Conservation (phyloP, 2,888 invertebrate species). For the Hylaea fasciaria region DNA sequence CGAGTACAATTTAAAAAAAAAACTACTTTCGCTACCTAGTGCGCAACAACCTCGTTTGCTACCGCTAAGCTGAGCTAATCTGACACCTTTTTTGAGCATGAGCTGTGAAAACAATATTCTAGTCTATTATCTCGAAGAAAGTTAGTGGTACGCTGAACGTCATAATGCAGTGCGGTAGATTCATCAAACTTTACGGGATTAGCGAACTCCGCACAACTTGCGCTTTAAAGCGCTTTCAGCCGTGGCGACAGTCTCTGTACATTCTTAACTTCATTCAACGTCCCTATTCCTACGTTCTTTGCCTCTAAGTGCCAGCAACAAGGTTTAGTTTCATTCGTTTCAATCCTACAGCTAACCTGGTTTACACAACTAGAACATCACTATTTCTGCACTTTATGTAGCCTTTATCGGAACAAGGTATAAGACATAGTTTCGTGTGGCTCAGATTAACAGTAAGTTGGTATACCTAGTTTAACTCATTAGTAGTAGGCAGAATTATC, state of each 20-base stretch:
- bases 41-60: too few relatives aligned
- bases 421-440: slow-evolving; percentile 13
- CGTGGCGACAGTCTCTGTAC: slow-evolving; percentile 23
- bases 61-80: too few relatives aligned
- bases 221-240: slow-evolving; percentile 30
- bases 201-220: slow-evolving; percentile 19
- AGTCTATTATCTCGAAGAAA: too few relatives aligned
- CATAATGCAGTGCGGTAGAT: slow-evolving; percentile 32
- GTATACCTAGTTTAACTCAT: slow-evolving; percentile 33
- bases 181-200: slow-evolving; percentile 36
- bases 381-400: slow-evolving; percentile 1
- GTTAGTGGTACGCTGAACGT: slow-evolving; percentile 5
- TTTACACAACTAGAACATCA: slow-evolving; percentile 4
- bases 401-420: not conserved
- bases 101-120: too few relatives aligned
- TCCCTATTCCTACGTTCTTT: not conserved
- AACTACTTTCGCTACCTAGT: too few relatives aligned
- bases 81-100: too few relatives aligned
- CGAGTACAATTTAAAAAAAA: too few relatives aligned
- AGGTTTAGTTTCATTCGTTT: slow-evolving; percentile 11
- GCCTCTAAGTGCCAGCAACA: slow-evolving; percentile 6
- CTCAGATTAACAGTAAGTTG: not conserved
- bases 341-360: slow-evolving; percentile 4
- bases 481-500: slow-evolving; percentile 36
- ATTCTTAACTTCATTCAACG: slow-evolving; percentile 22